These are phyloP conservation scores for Apeira syringaria DNA, from an alignment of 2,888 invertebrate genomes.

Conservation along the genomic window DNA sequence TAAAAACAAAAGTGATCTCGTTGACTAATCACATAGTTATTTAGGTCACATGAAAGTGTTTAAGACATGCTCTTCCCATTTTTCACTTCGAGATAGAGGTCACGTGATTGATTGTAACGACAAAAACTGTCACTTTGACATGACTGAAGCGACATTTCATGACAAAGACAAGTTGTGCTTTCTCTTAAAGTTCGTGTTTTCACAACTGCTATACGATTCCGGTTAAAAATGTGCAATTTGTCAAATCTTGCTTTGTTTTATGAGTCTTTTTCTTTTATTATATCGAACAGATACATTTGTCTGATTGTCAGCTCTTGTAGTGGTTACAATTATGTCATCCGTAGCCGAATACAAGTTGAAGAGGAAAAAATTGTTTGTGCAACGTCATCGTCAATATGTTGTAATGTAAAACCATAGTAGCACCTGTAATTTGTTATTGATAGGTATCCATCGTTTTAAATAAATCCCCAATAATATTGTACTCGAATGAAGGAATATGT, in stretches of 20 bases:
- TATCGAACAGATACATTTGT: slow-evolving; percentile 13
- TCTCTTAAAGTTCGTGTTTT: slow-evolving; percentile 15
- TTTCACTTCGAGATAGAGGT: slow-evolving; percentile 9
- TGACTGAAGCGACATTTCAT: slow-evolving; percentile 5
- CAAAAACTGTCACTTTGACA: slow-evolving; percentile 14
- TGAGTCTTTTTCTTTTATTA: slow-evolving; percentile 9
- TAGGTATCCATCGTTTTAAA: too few species aligned
- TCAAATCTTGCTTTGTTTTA: slow-evolving; percentile 12
- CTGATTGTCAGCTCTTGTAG: background rate
- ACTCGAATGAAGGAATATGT: too few species aligned
- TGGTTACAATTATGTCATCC: too few species aligned
- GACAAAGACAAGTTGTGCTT: slow-evolving; percentile 16
- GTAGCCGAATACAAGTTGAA: too few species aligned
- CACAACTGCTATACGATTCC: slow-evolving; percentile 10
- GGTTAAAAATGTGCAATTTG: slow-evolving; percentile 13
- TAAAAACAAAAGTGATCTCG: too few species aligned
- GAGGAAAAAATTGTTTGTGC: too few species aligned
- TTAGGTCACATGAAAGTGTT: slow-evolving; percentile 7
- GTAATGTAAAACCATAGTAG: too few species aligned
- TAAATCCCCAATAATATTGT: too few species aligned
- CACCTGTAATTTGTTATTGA: too few species aligned
- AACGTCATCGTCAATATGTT: too few species aligned
- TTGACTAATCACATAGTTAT: slow-evolving; percentile 1
- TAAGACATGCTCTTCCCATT: slow-evolving; percentile 5
- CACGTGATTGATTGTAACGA: slow-evolving; percentile 15